These are phyloP conservation scores for Thereva nobilitata DNA, from an alignment of 2,888 invertebrate species.

Conservation along the genomic window DNA sequence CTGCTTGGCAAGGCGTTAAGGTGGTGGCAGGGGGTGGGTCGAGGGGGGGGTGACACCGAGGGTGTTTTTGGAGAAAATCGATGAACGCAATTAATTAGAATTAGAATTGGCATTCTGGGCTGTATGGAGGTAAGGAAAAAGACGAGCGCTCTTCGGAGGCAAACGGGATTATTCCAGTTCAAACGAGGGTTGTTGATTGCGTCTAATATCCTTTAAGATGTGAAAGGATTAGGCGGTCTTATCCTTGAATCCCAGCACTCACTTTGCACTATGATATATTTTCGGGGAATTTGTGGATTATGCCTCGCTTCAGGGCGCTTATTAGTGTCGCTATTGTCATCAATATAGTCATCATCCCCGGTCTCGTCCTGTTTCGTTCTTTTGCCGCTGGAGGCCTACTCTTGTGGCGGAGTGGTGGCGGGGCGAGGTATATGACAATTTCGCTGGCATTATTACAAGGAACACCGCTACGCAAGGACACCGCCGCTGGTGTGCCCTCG, in stretches of 20 bases:
- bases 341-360: slow-evolving; percentile 24
- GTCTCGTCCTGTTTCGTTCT: not conserved
- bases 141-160: not conserved
- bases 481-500: too few relatives aligned
- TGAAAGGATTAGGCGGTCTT: slow-evolving; percentile 35
- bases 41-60: not conserved
- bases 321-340: slow-evolving; percentile 36
- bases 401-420: not conserved
- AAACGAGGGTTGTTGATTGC: slow-evolving; percentile 29
- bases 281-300: slow-evolving; percentile 31
- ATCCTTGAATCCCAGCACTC: slow-evolving; percentile 27
- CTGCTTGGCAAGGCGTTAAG: not conserved
- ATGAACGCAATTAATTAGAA: slow-evolving; percentile 38
- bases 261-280: slow-evolving; percentile 32
- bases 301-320: slow-evolving; percentile 27
- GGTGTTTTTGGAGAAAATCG: slow-evolving; percentile 18
- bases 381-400: not conserved
- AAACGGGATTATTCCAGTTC: not conserved
- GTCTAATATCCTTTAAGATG: slow-evolving; percentile 23
- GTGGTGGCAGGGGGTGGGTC: not conserved
- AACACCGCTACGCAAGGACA: slow-evolving; percentile 3
- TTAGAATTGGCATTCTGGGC: slow-evolving; percentile 26
- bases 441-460: not conserved
- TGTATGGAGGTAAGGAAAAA: not conserved
- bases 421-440: slow-evolving; percentile 4